Conservation (phyloP, 1,140 invertebrate genomes). For the Zaprionus africanus region DNA sequence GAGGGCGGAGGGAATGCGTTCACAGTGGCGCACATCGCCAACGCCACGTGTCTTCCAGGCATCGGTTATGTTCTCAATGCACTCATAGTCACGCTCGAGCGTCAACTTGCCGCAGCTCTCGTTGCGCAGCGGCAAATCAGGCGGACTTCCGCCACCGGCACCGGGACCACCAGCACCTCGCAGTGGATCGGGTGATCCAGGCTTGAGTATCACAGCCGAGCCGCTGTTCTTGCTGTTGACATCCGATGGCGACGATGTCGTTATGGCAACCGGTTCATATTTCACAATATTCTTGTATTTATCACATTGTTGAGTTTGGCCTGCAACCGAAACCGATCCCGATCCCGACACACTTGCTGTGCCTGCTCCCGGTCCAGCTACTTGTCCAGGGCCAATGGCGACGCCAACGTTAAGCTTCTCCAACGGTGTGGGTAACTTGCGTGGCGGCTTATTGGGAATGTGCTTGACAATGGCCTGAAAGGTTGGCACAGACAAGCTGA, state of each 20-base stretch:
- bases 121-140: slow-evolving; percentile 71
- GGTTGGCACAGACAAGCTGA: slow-evolving; percentile 47
- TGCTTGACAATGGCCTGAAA: slow-evolving; percentile 49
- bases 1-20: slow-evolving; percentile 79
- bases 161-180: background rate
- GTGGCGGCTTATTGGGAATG: slow-evolving; percentile 81
- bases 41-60: slow-evolving; percentile 92
- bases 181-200: slow-evolving; percentile 52
- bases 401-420: slow-evolving; percentile 24
- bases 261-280: slow-evolving; percentile 82
- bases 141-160: slow-evolving; percentile 41
- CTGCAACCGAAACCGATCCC: background rate
- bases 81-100: slow-evolving; percentile 76
- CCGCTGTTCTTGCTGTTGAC: slow-evolving; percentile 57
- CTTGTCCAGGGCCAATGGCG: background rate
- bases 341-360: background rate
- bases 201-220: slow-evolving; percentile 74
- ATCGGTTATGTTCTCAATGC: slow-evolving; percentile 86
- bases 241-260: slow-evolving; percentile 71
- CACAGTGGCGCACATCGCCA: slow-evolving; percentile 88
- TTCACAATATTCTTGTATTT: slow-evolving; percentile 80
- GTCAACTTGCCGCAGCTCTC: slow-evolving; percentile 54
- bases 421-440: slow-evolving; percentile 66
- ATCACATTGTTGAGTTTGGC: slow-evolving; percentile 72
- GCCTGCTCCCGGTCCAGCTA: background rate